Evolutionary conservation across 2,113 vertebrate genomes (phyloP).

Genomic region (Numida meleagris): DNA sequence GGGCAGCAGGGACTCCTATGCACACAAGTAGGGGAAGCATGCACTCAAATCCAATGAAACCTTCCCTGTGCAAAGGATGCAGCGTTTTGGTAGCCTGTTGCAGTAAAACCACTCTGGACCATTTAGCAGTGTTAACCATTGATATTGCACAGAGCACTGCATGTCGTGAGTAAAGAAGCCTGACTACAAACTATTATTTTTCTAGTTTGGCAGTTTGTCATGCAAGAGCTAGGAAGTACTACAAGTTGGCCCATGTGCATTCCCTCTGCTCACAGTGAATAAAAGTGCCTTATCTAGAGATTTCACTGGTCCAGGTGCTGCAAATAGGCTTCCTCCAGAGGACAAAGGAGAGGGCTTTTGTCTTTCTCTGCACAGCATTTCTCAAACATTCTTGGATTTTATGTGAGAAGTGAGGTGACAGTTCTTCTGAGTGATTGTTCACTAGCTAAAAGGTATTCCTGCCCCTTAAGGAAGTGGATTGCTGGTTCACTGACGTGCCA

Average conservation of each 20-base stretch:
- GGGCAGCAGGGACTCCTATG: accelerated
- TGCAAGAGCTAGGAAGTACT: conserved; percentile 6
- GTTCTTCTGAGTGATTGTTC: background rate
- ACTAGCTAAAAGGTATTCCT: background rate
- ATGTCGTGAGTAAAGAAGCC: background rate
- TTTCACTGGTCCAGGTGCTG: background rate
- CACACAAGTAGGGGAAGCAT: background rate
- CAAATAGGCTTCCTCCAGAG: background rate
- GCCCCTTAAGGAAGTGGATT: accelerated
- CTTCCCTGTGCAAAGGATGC: background rate
- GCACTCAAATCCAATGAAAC: background rate
- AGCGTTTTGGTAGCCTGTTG: background rate
- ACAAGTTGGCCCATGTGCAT: conserved; percentile 53
- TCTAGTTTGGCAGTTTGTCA: background rate
- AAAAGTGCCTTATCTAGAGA: background rate
- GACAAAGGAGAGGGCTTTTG: background rate
- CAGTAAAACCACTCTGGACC: background rate
- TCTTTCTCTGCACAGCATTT: background rate
- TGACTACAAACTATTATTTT: background rate
- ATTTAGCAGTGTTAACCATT: background rate
- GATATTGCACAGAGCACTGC: background rate
- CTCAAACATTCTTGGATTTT: background rate
- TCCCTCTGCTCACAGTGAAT: background rate
- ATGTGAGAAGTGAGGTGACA: background rate
- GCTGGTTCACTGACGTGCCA: background rate